Conservation (phyloP, 2,113 vertebrate species). For the Podarcis raffonei region DNA sequence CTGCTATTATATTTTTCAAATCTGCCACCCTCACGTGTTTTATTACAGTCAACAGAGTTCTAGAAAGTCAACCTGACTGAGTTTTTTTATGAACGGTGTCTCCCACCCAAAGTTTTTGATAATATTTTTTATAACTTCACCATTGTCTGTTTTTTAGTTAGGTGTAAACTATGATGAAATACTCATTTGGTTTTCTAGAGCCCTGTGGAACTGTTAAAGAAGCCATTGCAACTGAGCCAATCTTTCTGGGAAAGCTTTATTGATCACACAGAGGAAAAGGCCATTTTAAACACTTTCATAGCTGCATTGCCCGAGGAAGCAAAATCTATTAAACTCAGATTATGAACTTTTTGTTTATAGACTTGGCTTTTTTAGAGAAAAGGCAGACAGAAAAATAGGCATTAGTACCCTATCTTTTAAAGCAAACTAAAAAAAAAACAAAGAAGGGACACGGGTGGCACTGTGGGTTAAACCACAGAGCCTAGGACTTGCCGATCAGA, state of each 20-base stretch:
- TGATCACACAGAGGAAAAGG: constrained; percentile 62
- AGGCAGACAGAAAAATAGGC: constrained; percentile 34
- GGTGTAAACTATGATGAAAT: constrained; percentile 29
- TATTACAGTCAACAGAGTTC: not conserved
- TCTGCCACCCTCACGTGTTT: not conserved
- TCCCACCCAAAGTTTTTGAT: not conserved
- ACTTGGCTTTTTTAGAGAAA: constrained; percentile 42
- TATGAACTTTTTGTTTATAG: constrained; percentile 65
- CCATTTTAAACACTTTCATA: constrained; percentile 63
- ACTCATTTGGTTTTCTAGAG: constrained; percentile 38
- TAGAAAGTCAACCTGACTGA: not conserved
- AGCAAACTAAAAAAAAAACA: constrained; percentile 24
- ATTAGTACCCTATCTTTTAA: constrained; percentile 53
- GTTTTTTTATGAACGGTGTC: not conserved
- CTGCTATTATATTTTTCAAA: not conserved
- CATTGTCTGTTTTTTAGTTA: not conserved
- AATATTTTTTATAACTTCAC: not conserved
- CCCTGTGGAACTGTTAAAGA: constrained; percentile 27
- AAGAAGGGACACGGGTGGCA: not conserved
- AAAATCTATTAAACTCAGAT: constrained; percentile 66
- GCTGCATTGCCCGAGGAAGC: constrained; percentile 52
- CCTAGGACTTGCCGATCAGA: no score
- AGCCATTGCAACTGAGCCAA: constrained; percentile 46
- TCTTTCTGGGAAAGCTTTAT: constrained; percentile 57
- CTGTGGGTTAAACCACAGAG: no score